Evolutionary conservation across 37 sponge, comb jelly and placozoan species (phyloP), one percentile per base, ranked within the genome.

Genomic region (Cliona cf. orientalis): DNA sequence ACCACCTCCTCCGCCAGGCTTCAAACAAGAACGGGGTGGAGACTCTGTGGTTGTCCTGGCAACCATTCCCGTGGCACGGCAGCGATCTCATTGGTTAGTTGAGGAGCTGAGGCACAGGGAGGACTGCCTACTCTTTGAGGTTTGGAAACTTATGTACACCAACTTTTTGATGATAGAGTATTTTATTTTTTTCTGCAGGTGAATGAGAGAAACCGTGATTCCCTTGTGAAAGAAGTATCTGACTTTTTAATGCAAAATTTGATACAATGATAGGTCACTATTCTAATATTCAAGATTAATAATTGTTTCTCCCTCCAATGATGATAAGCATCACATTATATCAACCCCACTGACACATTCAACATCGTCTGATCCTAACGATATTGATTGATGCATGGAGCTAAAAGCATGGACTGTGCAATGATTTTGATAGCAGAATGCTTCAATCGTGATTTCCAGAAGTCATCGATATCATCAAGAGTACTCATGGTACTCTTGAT

Each of bases 141-240:
- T 87, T 36, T 36, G 5, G 26, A 26, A 7, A 49, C 53, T 19
- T 14, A 49, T 49, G 53, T 14, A 49, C 53, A 49, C 53, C 9
- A 19, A 9, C 9, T 49, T 49, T 9, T 49, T 49, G 53, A 19
- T 49, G 9, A 49, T 9, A 19, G 53, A 49, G 9, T 19, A 34
- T 57, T 58, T 5, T 40, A 42, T 17, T 66, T 3, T 29, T 31
- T 79, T 46, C 5, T 56, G 0, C 66, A 87, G 87, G 87, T 80
- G n/a, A 87, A 35, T 40, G 87, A 80, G 58, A 57, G 32, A 35
- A 87, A 87, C 66, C 64, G 87, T 40, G 81, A 87, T 6, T 6
- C 31, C 40, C 81, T 87, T 58, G 74, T 63, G 9, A 26, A 80
- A 42, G 69, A 67, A 29, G 38, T 87, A 0, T 11, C 80, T 5